Conservation (phyloP, 2,797 vertebrate genomes). For the Oceanodroma leucorhoa region DNA sequence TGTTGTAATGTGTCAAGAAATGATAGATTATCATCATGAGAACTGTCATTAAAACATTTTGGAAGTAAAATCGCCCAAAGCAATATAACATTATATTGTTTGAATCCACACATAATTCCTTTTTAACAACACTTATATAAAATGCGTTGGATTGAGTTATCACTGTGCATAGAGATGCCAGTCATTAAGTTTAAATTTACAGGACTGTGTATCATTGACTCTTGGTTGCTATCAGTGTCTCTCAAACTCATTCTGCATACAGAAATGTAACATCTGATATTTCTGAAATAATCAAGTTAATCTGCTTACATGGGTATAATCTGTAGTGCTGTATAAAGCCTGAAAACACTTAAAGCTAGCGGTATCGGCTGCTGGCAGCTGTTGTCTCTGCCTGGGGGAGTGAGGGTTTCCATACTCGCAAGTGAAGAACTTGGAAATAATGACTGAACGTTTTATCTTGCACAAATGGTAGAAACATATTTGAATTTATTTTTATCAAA, state of each 20-base stretch:
- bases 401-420: neutral
- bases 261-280: conserved; percentile 36
- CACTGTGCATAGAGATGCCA: neutral
- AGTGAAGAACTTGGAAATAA: neutral
- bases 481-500: conserved; percentile 9
- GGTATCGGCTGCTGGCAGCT: conserved; percentile 26
- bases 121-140: neutral
- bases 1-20: neutral
- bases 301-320: conserved; percentile 37
- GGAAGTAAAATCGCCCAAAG: neutral
- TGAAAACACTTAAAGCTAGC: conserved; percentile 20
- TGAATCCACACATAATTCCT: neutral
- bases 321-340: conserved; percentile 9
- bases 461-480: conserved; percentile 2
- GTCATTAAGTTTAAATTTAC: conserved; percentile 15
- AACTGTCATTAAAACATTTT: neutral
- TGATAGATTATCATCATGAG: neutral
- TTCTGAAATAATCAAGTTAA: conserved; percentile 60
- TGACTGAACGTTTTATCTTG: neutral
- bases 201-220: neutral
- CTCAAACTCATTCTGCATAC: neutral
- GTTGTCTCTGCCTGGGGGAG: neutral
- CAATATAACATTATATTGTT: neutral
- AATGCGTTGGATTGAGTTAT: neutral
- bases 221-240: conserved; percentile 2